Percentiles rank a stretch among this genome's conserved stretches.
phyloP scores from a whole-genome alignment of 2,113 vertebrate species.

The Etheostoma spectabile region DNA sequence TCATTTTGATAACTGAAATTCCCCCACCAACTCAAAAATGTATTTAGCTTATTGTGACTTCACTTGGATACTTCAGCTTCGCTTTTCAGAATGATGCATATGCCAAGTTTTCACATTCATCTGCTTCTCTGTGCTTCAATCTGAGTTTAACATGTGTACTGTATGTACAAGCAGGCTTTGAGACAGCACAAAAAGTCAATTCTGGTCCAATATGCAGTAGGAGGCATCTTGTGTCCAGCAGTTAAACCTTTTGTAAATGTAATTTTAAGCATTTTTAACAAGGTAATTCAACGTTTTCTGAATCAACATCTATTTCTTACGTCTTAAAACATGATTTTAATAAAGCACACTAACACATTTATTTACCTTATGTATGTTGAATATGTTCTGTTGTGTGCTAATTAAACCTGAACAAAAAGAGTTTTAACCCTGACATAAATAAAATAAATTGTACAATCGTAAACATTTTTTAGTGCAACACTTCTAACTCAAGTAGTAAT shows the following conservation, averaged over 20 bases:
- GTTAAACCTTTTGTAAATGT: not conserved
- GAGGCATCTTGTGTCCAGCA: not conserved
- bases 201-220: not conserved
- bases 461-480: not conserved
- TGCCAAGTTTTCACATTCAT: slow-evolving; percentile 13
- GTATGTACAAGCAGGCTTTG: not conserved
- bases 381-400: not conserved
- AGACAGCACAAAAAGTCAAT: not conserved
- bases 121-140: not conserved
- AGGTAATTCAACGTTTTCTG: not conserved
- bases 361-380: not conserved
- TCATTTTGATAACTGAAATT: not conserved
- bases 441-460: not conserved
- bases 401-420: not conserved
- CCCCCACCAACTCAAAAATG: not conserved
- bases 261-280: not conserved
- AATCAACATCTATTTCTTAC: not conserved
- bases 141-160: not conserved
- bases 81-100: not conserved
- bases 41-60: not conserved
- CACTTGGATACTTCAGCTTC: not conserved
- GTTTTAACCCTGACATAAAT: not conserved
- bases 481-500: not conserved
- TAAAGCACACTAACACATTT: not conserved
- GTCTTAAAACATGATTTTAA: not conserved